A percentile compares a stretch with the other conserved stretches of the same genome.
Evolutionary conservation across 2,888 invertebrate species (phyloP).

Genomic region (Syrista parreyssii): DNA sequence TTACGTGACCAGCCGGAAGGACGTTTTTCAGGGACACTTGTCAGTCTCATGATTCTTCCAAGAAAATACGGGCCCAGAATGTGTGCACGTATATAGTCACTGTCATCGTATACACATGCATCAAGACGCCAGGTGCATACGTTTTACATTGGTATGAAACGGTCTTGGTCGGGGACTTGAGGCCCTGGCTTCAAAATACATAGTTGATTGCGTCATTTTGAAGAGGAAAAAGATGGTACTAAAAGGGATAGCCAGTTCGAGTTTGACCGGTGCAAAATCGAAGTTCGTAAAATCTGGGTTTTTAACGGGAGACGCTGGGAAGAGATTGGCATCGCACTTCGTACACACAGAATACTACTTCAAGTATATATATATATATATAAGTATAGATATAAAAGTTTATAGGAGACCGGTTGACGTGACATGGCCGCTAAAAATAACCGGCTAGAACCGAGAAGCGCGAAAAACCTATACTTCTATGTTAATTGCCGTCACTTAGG

Average conservation of each 20-base stretch:
- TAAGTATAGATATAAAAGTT: slow-evolving; percentile 24
- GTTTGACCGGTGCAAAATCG: not conserved
- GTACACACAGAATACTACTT: not conserved
- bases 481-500: slow-evolving; percentile 57
- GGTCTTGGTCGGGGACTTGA: not conserved
- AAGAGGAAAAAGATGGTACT: not conserved
- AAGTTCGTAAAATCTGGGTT: not conserved
- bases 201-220: not conserved
- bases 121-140: not conserved
- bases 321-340: not conserved
- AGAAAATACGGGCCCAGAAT: not conserved
- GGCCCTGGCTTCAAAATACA: not conserved
- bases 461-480: slow-evolving; percentile 54
- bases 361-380: not conserved
- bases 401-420: slow-evolving; percentile 53
- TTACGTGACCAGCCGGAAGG: not conserved
- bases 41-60: not conserved
- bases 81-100: not conserved
- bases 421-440: slow-evolving; percentile 61
- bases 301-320: not conserved
- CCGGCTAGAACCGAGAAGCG: slow-evolving; percentile 40
- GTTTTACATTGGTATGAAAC: not conserved
- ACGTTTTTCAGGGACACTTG: not conserved
- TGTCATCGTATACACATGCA: not conserved
- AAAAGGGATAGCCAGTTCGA: not conserved